phyloP scores from a whole-genome alignment of 2,888 invertebrate genomes.

The Nomada fucata region DNA sequence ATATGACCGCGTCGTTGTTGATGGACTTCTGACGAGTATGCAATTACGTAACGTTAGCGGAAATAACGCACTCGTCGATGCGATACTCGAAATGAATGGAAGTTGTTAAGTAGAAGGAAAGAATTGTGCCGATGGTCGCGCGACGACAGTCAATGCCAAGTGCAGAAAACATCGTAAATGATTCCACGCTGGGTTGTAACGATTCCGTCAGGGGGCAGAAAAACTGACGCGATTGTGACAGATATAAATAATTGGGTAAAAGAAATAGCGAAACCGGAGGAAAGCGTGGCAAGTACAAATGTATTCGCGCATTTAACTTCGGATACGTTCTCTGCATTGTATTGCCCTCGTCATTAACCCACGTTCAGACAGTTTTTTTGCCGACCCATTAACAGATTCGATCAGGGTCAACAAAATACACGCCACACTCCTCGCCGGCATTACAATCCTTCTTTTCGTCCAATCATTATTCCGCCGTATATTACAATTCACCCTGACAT shows the following conservation, averaged over 20 bases:
- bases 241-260: not conserved
- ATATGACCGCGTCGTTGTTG: not conserved
- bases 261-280: not conserved
- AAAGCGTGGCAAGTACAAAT: not conserved
- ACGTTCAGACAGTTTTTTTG: not conserved
- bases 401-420: not conserved
- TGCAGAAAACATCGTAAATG: not conserved
- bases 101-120: no score
- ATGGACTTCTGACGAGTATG: not conserved
- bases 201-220: not conserved
- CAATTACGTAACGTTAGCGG: no score
- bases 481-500: no score
- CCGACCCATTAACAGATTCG: not conserved
- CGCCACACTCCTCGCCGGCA: not conserved
- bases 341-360: slow-evolving; percentile 1
- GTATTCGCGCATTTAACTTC: slow-evolving; percentile 6
- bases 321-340: not conserved
- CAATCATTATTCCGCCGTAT: no score
- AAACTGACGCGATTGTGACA: slow-evolving; percentile 1
- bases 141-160: no score
- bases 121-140: no score
- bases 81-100: no score
- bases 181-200: not conserved
- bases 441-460: no score
- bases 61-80: no score